Evolutionary conservation across 2,113 vertebrate genomes (phyloP).

Genomic region (Stomatorhinus ivindoensis): DNA sequence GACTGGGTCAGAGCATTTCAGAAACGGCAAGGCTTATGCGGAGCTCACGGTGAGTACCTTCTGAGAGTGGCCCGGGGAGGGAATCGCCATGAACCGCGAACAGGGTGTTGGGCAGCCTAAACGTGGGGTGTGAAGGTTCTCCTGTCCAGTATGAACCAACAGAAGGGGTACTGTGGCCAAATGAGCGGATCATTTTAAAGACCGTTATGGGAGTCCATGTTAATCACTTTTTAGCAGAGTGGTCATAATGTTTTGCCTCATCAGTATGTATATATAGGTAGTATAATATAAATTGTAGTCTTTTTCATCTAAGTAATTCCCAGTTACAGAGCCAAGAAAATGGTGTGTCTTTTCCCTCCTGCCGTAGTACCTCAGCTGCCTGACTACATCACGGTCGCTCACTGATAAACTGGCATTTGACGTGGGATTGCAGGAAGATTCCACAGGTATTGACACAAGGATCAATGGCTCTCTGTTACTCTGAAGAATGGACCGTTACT

Average conservation of each 20-base stretch:
- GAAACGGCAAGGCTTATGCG: background rate
- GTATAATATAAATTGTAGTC: background rate
- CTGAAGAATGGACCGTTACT: background rate
- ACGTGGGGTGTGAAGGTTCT: background rate
- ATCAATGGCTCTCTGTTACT: background rate
- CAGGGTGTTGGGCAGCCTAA: background rate
- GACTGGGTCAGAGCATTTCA: background rate
- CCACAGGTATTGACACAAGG: constrained; percentile 59
- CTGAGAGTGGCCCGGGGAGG: background rate
- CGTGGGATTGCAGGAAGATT: constrained; percentile 83
- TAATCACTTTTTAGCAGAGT: background rate
- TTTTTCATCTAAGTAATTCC: background rate
- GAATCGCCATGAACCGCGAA: background rate
- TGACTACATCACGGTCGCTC: constrained; percentile 82
- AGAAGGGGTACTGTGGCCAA: background rate
- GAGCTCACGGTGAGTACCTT: background rate
- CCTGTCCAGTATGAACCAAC: background rate
- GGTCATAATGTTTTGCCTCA: background rate
- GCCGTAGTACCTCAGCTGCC: constrained; percentile 77
- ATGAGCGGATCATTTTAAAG: background rate
- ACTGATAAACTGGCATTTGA: constrained; percentile 89
- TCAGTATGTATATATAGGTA: background rate
- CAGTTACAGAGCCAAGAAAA: background rate
- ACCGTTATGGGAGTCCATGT: background rate
- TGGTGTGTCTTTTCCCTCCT: background rate